A percentile compares a stretch with the other conserved stretches of the same genome.
Evolutionary conservation across 1,140 invertebrate species (phyloP).

Genomic region (Drosophila baimaii): DNA sequence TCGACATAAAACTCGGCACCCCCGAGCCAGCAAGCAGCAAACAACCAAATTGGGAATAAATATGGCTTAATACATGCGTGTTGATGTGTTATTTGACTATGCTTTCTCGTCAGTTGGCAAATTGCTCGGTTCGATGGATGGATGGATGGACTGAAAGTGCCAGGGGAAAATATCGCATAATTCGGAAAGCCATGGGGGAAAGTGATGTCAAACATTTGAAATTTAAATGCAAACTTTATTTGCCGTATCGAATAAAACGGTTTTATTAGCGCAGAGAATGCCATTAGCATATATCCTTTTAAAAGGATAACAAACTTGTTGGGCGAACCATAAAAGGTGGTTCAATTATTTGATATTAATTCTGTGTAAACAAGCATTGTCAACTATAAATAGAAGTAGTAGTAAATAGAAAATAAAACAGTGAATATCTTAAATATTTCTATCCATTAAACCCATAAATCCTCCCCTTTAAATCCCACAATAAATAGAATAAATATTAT

Average conservation of each 20-base stretch:
- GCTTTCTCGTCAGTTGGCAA: conserved; percentile 16
- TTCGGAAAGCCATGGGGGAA: conserved; percentile 30
- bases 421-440: too few species aligned
- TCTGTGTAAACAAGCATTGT: background rate
- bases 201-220: conserved; percentile 29
- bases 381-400: background rate
- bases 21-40: background rate
- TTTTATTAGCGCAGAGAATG: conserved; percentile 15
- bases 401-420: too few species aligned
- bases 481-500: background rate
- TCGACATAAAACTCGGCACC: conserved; percentile 40
- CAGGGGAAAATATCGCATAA: conserved; percentile 28
- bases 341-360: conserved; percentile 7
- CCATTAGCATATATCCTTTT: conserved; percentile 12
- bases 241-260: conserved; percentile 10
- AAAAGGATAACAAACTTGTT: conserved; percentile 18
- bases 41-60: conserved; percentile 42
- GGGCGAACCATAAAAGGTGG: background rate
- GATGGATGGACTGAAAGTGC: conserved; percentile 31
- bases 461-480: background rate
- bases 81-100: conserved; percentile 35
- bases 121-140: conserved; percentile 32
- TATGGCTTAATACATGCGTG: conserved; percentile 51
- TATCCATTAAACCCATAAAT: background rate
- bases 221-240: conserved; percentile 30